Base-by-base conservation (phyloP, 1,140 invertebrate genomes). In the Lucilia sericata region DNA sequence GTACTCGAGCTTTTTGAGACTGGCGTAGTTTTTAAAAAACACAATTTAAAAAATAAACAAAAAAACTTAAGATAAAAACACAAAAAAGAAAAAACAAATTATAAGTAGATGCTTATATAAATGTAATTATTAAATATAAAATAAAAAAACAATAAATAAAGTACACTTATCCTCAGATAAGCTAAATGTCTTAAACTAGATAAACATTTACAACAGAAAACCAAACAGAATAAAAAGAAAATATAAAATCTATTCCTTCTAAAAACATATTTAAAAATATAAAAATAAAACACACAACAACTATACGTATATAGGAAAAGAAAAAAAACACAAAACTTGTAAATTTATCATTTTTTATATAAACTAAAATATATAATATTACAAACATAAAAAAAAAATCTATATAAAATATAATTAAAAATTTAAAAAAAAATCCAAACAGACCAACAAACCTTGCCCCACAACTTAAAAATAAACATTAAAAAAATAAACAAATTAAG, bases 1-100 rank as follows among this genome's bases (percentile, higher is more conserved):
- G 88, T 89, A 89, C 88, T 90, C 88, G 88, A 90, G 88, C 88
- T 90, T 90, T 90, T 90, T 90, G 88, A 90, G 88, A 90, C 88
- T 90, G 88, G 88, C 87, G 87, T 90, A 90, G 88, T 88, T 90
- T 88, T 89, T 89, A 82, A 83, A 60, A 75, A 83, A 78, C 51
- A 82, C 49, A 55, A 83, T 83, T 74, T 83, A 83, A 74, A 49
- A 60, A 74, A 74, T 74, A 74, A 36, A 70, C 17, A 49, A 74
- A 49, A n/a, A 82, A 84, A 76, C 19, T 65, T 13, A 76, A 84
- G 60, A 36, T 42, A 2, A 30, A 30, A 30, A 36, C 34, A 84
- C 47, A 55, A 17, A 84, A 83, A 49, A 21, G 25, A 75, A 55
- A 14, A 83, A 51, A 82, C 25, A 49, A 81, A 36, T 9, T 49